Base-by-base conservation (phyloP, 2,113 vertebrate genomes). In the Prionailurus viverrinus region DNA sequence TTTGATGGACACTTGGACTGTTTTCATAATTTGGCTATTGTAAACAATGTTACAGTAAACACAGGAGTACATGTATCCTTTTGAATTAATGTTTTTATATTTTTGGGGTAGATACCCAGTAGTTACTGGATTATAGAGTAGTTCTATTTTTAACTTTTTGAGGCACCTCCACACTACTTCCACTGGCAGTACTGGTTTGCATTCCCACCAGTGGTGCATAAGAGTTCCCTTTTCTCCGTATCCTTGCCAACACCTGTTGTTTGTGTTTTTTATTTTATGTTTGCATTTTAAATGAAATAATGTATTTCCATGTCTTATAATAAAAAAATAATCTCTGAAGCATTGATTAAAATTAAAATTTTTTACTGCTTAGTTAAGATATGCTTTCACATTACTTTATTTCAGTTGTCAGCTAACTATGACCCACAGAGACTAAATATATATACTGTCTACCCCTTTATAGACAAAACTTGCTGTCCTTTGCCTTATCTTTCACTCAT, bases 311-410 rank as follows among this genome's bases (percentile, higher is more conserved):
- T 73, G 8, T 61, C 25, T 74, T 87, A 27, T 29, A 68, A 31
- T 89, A 23, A 58, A 61, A 89, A 27, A 81, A 65, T 2, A 81
- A 82, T 51, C 55, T 86, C 10, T 96, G 95, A 80, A 93, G 18
- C 65, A 51, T 19, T 55, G 31, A 86, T 89, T 53, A 91, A 82
- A 76, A 81, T 68, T 78, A 92, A 48, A 4, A 51, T 58, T 87
- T 10, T 92, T 94, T 7, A 39, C 4, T 87, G 4, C 15, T 81
- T 55, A 33, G 14, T 3, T 66, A n/a, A 12, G 4, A n/a, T 68
- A n/a, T 87, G 19, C 7, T 89, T 89, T 48, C 21, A 68, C 4
- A 36, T 87, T 95, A 12, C 1, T 39, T 68, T 79, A 79, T 90
- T 91, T 96, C 58, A 48, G 45, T 13, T 14, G 16, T 31, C 29